phyloP scores from a whole-genome alignment of 64 coral and sea anemone genomes.

The Porites lutea region DNA sequence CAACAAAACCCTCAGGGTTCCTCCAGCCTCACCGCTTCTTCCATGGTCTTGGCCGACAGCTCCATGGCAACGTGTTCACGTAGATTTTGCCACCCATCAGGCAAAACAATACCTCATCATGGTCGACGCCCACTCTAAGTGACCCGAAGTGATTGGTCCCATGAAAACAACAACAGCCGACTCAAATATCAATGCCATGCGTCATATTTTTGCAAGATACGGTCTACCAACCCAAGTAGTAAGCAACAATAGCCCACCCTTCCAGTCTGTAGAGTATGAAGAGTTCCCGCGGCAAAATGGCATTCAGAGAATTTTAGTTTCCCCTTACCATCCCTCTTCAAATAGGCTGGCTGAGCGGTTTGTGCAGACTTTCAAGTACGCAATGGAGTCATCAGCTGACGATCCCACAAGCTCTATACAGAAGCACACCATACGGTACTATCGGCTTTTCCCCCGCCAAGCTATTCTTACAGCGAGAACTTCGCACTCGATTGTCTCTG shows the following conservation, averaged over 20 bases:
- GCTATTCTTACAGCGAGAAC: constrained; percentile 62
- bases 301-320: no score
- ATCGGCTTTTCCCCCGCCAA: constrained; percentile 45
- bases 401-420: neutral
- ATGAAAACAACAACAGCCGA: neutral
- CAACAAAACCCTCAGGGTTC: no score
- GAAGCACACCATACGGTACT: constrained; percentile 52
- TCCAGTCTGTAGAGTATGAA: constrained; percentile 33
- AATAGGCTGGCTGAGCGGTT: no score
- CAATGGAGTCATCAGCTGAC: neutral
- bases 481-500: constrained; percentile 45
- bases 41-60: no score
- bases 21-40: no score
- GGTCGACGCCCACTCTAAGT: no score
- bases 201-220: neutral
- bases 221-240: neutral
- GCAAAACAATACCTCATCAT: no score
- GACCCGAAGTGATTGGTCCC: no score
- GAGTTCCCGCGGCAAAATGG: neutral
- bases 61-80: no score
- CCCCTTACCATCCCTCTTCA: no score
- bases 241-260: neutral
- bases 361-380: no score
- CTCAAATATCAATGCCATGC: neutral
- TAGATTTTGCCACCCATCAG: no score